Conservation (phyloP, 2,888 invertebrate species). For the Monoplex corrugatus region DNA sequence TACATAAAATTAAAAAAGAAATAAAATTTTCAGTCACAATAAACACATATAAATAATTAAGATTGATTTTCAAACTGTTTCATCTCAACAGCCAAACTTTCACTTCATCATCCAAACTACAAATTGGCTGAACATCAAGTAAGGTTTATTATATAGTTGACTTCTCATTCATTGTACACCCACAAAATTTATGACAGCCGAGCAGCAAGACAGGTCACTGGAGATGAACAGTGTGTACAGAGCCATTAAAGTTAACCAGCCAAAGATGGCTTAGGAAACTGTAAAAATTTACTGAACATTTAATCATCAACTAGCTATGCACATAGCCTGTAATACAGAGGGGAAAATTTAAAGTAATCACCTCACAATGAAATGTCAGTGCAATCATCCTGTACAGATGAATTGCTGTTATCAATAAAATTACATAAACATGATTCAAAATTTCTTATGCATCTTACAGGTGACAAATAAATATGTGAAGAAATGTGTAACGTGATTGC, state of each 20-base stretch:
- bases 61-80: too few relatives aligned
- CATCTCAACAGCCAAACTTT: too few relatives aligned
- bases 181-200: conserved; percentile 25
- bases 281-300: background rate
- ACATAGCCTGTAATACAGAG: too few relatives aligned
- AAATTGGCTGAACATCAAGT: background rate
- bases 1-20: too few relatives aligned
- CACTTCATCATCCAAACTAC: background rate
- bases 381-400: background rate
- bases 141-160: conserved; percentile 38
- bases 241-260: background rate
- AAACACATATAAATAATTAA: too few relatives aligned
- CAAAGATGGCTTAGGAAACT: background rate
- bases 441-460: background rate
- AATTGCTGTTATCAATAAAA: background rate
- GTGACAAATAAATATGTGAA: too few relatives aligned
- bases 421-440: background rate
- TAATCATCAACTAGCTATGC: too few relatives aligned
- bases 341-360: background rate
- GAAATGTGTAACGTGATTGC: too few relatives aligned
- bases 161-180: conserved; percentile 33
- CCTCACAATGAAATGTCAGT: background rate
- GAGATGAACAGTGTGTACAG: background rate
- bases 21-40: too few relatives aligned
- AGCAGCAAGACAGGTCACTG: conserved; percentile 26